A percentile compares a stretch with the other conserved stretches of the same genome.
phyloP scores from a whole-genome alignment of 1,140 invertebrate genomes.

The Pachyrhynchus sulphureomaculatus region DNA sequence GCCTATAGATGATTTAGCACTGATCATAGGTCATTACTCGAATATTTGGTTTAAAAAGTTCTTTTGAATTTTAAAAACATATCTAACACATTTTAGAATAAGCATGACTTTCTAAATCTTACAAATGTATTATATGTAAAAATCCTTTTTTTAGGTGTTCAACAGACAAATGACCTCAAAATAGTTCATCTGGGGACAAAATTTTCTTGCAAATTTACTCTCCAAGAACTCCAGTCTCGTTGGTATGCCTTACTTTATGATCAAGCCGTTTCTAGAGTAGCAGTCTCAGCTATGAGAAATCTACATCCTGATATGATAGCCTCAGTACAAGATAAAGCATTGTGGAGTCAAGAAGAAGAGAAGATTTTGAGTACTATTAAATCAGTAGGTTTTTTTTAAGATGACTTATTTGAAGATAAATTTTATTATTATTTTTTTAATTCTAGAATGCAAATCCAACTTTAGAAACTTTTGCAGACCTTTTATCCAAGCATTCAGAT shows the following conservation, averaged over 20 bases:
- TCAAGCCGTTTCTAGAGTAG: conserved; percentile 80
- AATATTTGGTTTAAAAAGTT: background rate
- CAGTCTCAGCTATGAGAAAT: conserved; percentile 89
- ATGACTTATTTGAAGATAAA: background rate
- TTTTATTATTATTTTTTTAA: background rate
- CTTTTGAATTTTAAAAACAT: too few species aligned
- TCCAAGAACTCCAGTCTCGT: conserved; percentile 90
- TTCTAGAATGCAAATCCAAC: conserved; percentile 47
- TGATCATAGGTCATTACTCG: conserved; percentile 72
- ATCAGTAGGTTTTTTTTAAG: conserved; percentile 67
- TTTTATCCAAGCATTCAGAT: conserved; percentile 82
- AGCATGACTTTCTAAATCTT: too few species aligned
- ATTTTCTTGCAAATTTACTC: conserved; percentile 93
- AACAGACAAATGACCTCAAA: conserved; percentile 88
- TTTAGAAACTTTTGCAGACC: conserved; percentile 79
- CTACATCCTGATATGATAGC: conserved; percentile 88
- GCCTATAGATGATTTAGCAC: conserved; percentile 90
- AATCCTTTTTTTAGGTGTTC: conserved; percentile 56
- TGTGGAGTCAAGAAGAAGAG: conserved; percentile 90
- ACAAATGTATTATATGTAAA: background rate
- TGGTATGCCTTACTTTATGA: conserved; percentile 97
- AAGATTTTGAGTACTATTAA: conserved; percentile 78
- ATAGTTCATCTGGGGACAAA: conserved; percentile 90
- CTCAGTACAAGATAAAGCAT: conserved; percentile 81
- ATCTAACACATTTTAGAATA: background rate